Evolutionary conservation across 2,888 invertebrate genomes (phyloP).

Genomic region (Lycaena phlaeas): DNA sequence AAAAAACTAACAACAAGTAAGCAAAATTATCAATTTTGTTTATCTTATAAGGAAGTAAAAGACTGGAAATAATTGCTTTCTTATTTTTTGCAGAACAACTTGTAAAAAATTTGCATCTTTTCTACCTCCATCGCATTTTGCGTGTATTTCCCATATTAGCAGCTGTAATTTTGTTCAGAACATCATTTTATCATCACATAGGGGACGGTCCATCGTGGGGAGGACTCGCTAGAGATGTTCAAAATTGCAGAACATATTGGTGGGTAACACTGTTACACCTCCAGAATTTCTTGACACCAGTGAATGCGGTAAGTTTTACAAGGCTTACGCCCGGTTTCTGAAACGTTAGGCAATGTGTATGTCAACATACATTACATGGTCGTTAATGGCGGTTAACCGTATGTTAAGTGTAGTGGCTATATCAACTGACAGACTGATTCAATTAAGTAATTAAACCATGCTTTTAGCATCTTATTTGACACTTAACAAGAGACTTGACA

Average conservation of each 20-base stretch:
- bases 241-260: conserved; percentile 41
- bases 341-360: no score
- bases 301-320: conserved; percentile 29
- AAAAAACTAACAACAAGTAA: conserved; percentile 25
- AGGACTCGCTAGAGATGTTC: conserved; percentile 18
- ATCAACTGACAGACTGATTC: no score
- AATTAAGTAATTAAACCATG: no score
- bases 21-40: conserved; percentile 8
- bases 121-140: conserved; percentile 43
- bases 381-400: no score
- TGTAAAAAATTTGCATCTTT: conserved; percentile 37
- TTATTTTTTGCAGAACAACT: conserved; percentile 30
- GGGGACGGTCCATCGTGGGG: conserved; percentile 40
- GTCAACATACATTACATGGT: no score
- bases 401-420: no score
- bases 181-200: conserved; percentile 33
- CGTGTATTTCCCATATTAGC: conserved; percentile 44
- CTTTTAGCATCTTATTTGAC: no score
- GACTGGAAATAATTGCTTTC: neutral
- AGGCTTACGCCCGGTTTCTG: no score
- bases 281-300: conserved; percentile 38
- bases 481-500: no score
- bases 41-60: neutral
- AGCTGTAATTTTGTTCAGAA: conserved; percentile 33
- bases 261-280: conserved; percentile 45